Evolutionary conservation across 2,888 invertebrate genomes (phyloP), one percentile per base, ranked within the genome.

Genomic region (Synanthedon andrenaeformis): DNA sequence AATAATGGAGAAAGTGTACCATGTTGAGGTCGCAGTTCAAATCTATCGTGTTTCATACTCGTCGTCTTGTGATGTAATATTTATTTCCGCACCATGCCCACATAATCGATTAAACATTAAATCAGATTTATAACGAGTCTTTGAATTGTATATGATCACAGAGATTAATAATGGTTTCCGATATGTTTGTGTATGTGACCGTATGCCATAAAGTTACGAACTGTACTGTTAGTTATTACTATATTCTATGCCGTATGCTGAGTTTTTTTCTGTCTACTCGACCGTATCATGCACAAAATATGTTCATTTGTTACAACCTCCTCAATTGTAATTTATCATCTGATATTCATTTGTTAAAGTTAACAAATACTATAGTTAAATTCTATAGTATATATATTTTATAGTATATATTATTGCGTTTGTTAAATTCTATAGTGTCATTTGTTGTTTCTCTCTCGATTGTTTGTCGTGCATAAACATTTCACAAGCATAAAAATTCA

Each of bases 21-120:
- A 54, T 56, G 53, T 60, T 58, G 56, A 63, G 69, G 65, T 67
- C 66, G 62, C 62, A 67, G 72, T 64, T 72, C 67, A 67, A 62
- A 58, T 57, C 62, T 62, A 61, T 45, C 45, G 45, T 45, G 45
- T 45, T 45, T 45, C 45, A 45, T 14, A 45, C 14, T 45, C 45
- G 45, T 45, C 45, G 45, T 45, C 3, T 45, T 45, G 4, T 45
- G 45, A 45, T 45, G 45, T 45, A 45, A 45, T 45, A 14, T 45
- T 45, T 45, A 45, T 13, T 45, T 45, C 45, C 45, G 45, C 45
- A 13, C 45, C 45, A n/a, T 45, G n/a, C 45, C 45, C 12, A 45
- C 45, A 35, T 35, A 13, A 45, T 45, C 14, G 45, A 45, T 45
- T 45, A 45, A 45, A 45, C 45, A 42, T 12, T 19, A 42, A 52